Conservation (phyloP, 2,113 vertebrate genomes). For the Equus przewalskii region DNA sequence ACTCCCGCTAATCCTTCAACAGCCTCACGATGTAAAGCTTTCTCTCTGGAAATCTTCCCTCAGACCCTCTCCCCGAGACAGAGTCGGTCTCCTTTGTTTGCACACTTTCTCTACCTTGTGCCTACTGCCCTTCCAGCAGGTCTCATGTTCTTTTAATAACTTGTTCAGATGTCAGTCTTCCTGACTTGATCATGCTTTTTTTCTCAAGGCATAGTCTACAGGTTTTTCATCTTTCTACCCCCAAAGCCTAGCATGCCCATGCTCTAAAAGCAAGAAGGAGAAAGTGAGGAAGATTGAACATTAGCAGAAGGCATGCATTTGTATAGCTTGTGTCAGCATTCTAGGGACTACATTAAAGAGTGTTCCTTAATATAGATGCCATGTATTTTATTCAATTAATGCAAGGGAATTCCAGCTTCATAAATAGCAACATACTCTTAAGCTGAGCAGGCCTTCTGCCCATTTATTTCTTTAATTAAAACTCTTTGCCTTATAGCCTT, state of each 20-base stretch:
- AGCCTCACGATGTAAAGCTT: not conserved
- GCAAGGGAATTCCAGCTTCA: constrained; percentile 65
- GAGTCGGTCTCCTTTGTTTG: not conserved
- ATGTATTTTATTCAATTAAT: constrained; percentile 64
- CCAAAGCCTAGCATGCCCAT: not conserved
- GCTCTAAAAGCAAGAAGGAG: constrained; percentile 21
- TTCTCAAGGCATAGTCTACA: not conserved
- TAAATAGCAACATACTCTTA: constrained; percentile 54
- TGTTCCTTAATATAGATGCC: constrained; percentile 54
- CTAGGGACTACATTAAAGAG: constrained; percentile 54
- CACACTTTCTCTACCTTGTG: not conserved
- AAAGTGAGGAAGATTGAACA: not conserved
- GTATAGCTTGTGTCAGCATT: constrained; percentile 38
- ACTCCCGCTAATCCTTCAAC: not conserved
- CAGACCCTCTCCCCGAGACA: too few relatives aligned
- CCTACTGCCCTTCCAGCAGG: not conserved
- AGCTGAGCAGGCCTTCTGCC: constrained; percentile 31
- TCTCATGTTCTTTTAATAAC: not conserved
- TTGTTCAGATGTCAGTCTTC: not conserved
- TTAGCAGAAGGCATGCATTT: not conserved
- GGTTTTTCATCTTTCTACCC: constrained; percentile 38
- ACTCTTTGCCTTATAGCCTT: constrained; percentile 61
- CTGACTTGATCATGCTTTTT: not conserved
- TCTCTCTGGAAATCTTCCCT: not conserved
- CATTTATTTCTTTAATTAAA: constrained; percentile 79